Percentiles rank a stretch among this genome's conserved stretches.
These are phyloP conservation scores for Phrynosoma platyrhinos DNA, from an alignment of 2,113 vertebrate species.

Conservation along the genomic window DNA sequence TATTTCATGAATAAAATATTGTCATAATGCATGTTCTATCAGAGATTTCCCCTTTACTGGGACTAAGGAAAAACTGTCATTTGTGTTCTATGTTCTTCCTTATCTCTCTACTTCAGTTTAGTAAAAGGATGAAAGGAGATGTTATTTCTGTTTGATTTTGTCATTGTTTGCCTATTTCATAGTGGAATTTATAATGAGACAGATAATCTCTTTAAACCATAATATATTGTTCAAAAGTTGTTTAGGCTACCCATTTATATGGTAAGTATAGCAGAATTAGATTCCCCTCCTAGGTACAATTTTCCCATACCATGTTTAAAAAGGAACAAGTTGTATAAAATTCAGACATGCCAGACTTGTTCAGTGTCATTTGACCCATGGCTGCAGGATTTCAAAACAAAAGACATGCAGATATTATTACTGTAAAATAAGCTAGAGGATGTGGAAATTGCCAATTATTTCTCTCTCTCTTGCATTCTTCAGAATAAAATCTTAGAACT, in stretches of 20 bases:
- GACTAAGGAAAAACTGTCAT: constrained; percentile 48
- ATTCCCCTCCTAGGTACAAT: background rate
- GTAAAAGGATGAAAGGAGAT: constrained; percentile 26
- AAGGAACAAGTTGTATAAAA: background rate
- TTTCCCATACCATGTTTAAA: background rate
- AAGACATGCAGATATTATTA: background rate
- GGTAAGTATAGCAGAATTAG: background rate
- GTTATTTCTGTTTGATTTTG: constrained; percentile 18
- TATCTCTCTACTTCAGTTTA: constrained; percentile 37
- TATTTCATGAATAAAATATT: constrained; percentile 57
- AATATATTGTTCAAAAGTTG: constrained; percentile 30
- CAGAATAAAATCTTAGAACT: background rate
- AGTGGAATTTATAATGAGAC: constrained; percentile 29
- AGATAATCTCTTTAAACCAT: constrained; percentile 11
- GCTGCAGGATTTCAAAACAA: constrained; percentile 39
- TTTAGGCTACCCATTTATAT: background rate
- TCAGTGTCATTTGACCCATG: background rate
- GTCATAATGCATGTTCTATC: constrained; percentile 54
- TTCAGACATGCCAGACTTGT: background rate
- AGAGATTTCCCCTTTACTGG: background rate
- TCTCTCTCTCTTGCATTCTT: background rate
- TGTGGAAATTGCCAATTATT: background rate
- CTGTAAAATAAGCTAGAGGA: background rate
- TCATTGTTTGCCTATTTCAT: constrained; percentile 4
- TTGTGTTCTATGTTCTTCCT: constrained; percentile 14